phyloP scores from a whole-genome alignment of 2,888 invertebrate genomes.

The Apotomis capreana region DNA sequence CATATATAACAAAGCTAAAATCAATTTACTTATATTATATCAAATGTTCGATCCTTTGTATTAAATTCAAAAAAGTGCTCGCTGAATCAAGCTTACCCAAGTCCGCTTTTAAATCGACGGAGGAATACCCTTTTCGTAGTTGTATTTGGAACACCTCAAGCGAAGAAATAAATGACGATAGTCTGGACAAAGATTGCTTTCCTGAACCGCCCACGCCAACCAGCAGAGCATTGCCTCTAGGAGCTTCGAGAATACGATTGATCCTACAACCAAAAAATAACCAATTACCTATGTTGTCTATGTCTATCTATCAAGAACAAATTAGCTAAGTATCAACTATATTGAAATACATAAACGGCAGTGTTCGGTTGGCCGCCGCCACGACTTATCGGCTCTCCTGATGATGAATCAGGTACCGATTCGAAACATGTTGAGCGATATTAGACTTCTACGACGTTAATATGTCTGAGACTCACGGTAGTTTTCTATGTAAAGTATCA shows the following conservation, averaged over 20 bases:
- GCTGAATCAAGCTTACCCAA: slow-evolving; percentile 62
- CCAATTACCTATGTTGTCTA: neutral
- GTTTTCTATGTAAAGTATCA: too few species aligned
- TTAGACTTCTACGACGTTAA: too few species aligned
- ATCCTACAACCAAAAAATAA: slow-evolving; percentile 82
- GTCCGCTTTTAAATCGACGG: slow-evolving; percentile 90
- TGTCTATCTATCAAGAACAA: too few species aligned
- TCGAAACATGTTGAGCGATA: too few species aligned
- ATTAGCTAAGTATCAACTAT: too few species aligned
- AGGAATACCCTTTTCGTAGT: slow-evolving; percentile 93
- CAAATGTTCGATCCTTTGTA: too few species aligned
- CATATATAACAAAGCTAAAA: slow-evolving; percentile 88
- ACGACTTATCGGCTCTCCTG: too few species aligned
- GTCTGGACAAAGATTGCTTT: slow-evolving; percentile 94
- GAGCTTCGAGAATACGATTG: slow-evolving; percentile 95
- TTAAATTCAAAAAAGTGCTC: too few species aligned
- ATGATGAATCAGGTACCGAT: too few species aligned
- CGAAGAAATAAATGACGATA: slow-evolving; percentile 95
- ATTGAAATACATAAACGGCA: too few species aligned
- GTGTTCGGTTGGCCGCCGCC: too few species aligned
- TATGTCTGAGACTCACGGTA: too few species aligned
- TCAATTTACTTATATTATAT: neutral
- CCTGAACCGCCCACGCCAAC: slow-evolving; percentile 98
- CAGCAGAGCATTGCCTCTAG: slow-evolving; percentile 94
- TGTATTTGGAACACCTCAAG: slow-evolving; percentile 97